Percentiles rank a stretch among this genome's conserved stretches.
phyloP scores from a whole-genome alignment of 2,797 vertebrate genomes.

The Rhodeus uyekii region DNA sequence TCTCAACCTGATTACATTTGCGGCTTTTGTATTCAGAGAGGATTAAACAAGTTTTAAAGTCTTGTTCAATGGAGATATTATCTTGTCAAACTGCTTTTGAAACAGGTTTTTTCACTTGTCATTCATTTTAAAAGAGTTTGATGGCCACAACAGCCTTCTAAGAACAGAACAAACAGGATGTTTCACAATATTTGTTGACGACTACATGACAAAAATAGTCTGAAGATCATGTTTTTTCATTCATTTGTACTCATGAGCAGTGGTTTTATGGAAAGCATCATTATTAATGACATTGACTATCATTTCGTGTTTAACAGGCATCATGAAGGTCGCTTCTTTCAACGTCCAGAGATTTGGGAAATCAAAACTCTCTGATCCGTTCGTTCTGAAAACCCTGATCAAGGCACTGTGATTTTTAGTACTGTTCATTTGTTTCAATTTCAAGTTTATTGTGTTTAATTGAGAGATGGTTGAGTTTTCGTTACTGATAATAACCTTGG shows the following conservation, averaged over 20 bases:
- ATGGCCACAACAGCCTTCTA: background rate
- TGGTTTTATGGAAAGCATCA: background rate
- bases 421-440: background rate
- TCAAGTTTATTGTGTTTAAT: background rate
- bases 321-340: slow-evolving; percentile 80
- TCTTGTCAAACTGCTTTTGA: background rate
- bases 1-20: background rate
- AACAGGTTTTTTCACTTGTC: background rate
- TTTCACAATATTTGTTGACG: background rate
- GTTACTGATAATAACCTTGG: background rate
- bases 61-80: background rate
- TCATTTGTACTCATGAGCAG: background rate
- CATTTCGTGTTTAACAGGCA: slow-evolving; percentile 51
- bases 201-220: background rate
- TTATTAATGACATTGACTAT: no score
- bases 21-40: background rate
- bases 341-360: slow-evolving; percentile 79
- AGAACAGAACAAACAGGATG: background rate
- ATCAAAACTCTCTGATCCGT: slow-evolving; percentile 71
- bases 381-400: slow-evolving; percentile 61
- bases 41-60: background rate
- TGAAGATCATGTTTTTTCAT: background rate
- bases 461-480: background rate
- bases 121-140: background rate
- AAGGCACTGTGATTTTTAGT: slow-evolving; percentile 50